Base-by-base conservation (phyloP, 2,797 vertebrate genomes). In the Peromyscus nudipes region DNA sequence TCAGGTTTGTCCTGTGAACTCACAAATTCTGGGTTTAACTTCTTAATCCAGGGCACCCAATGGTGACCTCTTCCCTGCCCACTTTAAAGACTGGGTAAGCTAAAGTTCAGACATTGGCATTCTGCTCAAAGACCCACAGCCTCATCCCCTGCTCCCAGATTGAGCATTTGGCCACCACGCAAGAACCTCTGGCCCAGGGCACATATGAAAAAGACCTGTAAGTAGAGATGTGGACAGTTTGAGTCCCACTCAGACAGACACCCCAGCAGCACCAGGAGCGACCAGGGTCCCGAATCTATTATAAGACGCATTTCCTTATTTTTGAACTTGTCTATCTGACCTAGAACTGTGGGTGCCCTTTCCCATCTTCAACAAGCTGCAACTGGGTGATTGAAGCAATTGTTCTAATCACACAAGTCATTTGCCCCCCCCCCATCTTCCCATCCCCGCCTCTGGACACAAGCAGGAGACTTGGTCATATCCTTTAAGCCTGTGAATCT, bases 101-200 rank as follows among this genome's bases (percentile, higher is more conserved):
- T 11, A 46, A 76, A 57, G 10, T 89, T 65, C 40, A 81, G 81
- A 83, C 0, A 0, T n/a, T 79, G 65, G 49, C 49, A 6, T 94
- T 73, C 37, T 55, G 29, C 8, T 49, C 12, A 80, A 77, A 8
- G 69, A 79, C 6, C 8, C 4, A 6, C 14, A 65, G 29, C 60
- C 11, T 57, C 0, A 13, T 52, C 80, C 25, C 27, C 0, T 2
- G 31, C 13, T 46, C 37, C 31, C 19, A 16, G 83, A 34, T 2
- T 3, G 16, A 31, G 6, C 52, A 9, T 12, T 13, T 25, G 2
- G 8, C 69, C 1, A 1, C 5, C 10, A 7, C 0, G 0, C 9
- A 3, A 57, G 84, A 86, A 46, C 2, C 43, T 34, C 49, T 6
- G 37, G 57, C 43, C 43, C n/a, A 25, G 57, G 29, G 13, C 25